Evolutionary conservation across 2,797 vertebrate genomes (phyloP), one percentile per base, ranked within the genome.

Genomic region (Syngnathus rostellatus): DNA sequence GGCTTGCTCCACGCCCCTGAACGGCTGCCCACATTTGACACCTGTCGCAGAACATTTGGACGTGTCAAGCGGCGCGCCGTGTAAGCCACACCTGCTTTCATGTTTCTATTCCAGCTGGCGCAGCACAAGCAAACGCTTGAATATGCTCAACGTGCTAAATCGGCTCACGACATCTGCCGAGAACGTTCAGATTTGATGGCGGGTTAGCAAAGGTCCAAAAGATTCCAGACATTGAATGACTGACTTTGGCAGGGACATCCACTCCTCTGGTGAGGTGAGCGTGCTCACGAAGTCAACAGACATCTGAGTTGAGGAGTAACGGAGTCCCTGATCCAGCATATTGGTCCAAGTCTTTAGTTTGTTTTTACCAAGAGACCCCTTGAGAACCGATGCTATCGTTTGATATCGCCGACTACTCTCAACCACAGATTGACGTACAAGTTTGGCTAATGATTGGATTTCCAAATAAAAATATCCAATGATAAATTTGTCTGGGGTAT

Each of bases 91-190:
- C 21, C 21, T 38, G 48, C 40, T 57, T 54, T 67, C 67, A 71
- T 53, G 31, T 57, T 40, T 55, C 51, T 66, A 37, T 72, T 75
- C 46, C 70, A 76, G 23, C 68, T 62, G 69, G 64, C 40, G n/a
- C 41, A 25, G 37, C 39, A 11, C 59, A 61, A 43, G 43, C 19
- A 10, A 61, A 41, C 40, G 14, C 21, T 1, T 9, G 60, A 62
- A 43, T 62, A 62, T 46, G 21, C 31, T 17, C 60, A 62, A 62
- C 41, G 41, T 45, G 21, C 41, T 62, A 17, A 45, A 45, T 2
- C 12, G 7, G 40, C 21, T 16, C 14, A 25, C n/a, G 6, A 16
- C 38, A 8, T 62, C 12, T 62, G 60, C 60, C 31, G 41, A 9
- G 40, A 62, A 62, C 14, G 25, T 12, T 46, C 31, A 8, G 5